phyloP scores from a whole-genome alignment of 2,113 vertebrate species.

The Coptodon bakossiorum region DNA sequence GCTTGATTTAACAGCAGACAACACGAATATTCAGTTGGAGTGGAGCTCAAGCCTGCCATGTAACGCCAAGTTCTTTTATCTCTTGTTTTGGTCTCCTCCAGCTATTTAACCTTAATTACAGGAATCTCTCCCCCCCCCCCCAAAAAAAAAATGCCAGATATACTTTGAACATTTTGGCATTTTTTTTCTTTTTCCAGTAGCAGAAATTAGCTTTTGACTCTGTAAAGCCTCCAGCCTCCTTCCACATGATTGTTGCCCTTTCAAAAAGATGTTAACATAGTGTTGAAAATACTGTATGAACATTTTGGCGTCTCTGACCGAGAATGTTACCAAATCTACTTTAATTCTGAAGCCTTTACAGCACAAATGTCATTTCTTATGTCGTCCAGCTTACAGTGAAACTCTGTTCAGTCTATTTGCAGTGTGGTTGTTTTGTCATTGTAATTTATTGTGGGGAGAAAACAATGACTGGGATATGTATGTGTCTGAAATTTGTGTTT shows the following conservation, averaged over 20 bases:
- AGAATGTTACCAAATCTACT: neutral
- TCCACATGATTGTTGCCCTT: neutral
- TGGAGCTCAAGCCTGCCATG: fast-evolving
- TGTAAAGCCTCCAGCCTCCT: too few relatives aligned
- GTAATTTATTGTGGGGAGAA: neutral
- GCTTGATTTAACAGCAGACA: neutral
- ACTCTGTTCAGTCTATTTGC: neutral
- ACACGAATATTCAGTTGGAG: neutral
- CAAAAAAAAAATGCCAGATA: neutral
- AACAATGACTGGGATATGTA: neutral
- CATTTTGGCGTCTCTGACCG: neutral
- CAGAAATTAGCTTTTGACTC: neutral
- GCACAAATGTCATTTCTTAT: neutral
- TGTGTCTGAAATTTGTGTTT: neutral
- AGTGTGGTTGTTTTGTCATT: neutral
- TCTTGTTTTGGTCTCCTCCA: neutral
- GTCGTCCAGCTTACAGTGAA: neutral
- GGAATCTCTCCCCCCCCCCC: too few relatives aligned
- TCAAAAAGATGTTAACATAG: neutral
- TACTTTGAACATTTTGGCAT: neutral
- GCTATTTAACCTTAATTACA: neutral
- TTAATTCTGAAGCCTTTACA: neutral
- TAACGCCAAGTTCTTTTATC: neutral
- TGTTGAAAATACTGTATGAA: neutral
- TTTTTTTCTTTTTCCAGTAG: neutral